Evolutionary conservation across 2,888 invertebrate genomes (phyloP), one percentile per base, ranked within the genome.

Genomic region (Coenonympha glycerion): DNA sequence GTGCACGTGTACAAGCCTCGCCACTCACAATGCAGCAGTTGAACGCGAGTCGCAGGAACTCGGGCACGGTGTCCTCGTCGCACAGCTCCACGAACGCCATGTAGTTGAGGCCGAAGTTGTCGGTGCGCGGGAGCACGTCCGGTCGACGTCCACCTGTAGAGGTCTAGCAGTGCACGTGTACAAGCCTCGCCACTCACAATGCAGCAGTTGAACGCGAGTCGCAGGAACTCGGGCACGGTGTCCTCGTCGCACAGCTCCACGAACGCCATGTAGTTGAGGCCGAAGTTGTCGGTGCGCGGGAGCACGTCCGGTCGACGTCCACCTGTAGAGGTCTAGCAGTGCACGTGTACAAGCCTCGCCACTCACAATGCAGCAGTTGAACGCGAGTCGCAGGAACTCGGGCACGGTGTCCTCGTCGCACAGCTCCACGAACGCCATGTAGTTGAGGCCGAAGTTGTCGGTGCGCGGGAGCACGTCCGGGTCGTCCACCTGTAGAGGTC

Each of bases 31-130:
- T 93, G 88, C 95, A 95, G 81, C 95, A 97, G 80, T 93, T 92
- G 88, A 97, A 97, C 63, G 97, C 95, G 65, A 97, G 90, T 76
- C 95, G 91, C 58, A 98, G 88, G 84, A 95, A 93, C 65, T 92
- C 93, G 54, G 95, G 93, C 65, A 93, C 92, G 61, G 94, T 94
- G 76, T 93, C 91, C 66, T 91, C 90, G 59, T 91, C 92, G 84
- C 95, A 95, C 65, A 97, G 91, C 72, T 96, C 95, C 71, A 95
- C 93, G 76, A 98, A 97, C 63, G 95, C 95, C 80, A 96, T 90
- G 87, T 98, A 98, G 89, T 98, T 97, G 70, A 98, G 91, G 62
- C 98, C 98, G 88, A 98, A 98, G 76, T 96, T 96, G 85, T 95
- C 93, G 53, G 97, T 97, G 70, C 98, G 91, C 41, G 97, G 97